These are phyloP conservation scores for Antidorcas marsupialis DNA, from an alignment of 2,113 vertebrate genomes.

Conservation along the genomic window DNA sequence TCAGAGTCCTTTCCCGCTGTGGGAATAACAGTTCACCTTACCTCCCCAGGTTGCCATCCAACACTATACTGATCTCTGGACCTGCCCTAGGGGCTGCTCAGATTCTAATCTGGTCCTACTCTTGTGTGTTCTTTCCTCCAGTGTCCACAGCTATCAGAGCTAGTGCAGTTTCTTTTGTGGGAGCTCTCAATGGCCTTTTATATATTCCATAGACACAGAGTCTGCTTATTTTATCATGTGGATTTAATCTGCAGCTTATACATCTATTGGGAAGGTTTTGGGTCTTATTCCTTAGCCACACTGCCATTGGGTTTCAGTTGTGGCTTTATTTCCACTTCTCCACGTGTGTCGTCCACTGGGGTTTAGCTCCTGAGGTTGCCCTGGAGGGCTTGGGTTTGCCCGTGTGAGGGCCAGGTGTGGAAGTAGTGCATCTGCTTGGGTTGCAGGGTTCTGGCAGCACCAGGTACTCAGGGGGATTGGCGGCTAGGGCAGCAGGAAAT, in stretches of 20 bases:
- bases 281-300: neutral
- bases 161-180: neutral
- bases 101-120: neutral
- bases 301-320: neutral
- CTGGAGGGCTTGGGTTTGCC: neutral
- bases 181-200: neutral
- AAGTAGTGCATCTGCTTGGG: neutral
- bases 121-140: neutral
- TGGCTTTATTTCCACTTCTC: neutral
- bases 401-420: neutral
- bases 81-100: neutral
- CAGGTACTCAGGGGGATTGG: neutral
- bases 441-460: neutral
- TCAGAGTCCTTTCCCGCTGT: neutral
- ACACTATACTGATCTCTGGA: neutral
- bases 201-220: neutral
- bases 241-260: neutral
- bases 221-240: neutral
- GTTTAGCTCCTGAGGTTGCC: neutral
- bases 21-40: neutral
- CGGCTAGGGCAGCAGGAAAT: neutral
- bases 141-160: neutral
- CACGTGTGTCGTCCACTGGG: accelerated
- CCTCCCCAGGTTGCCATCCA: neutral
- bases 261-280: neutral